Conservation (phyloP, 2,888 invertebrate genomes). For the Drosophila colorata region DNA sequence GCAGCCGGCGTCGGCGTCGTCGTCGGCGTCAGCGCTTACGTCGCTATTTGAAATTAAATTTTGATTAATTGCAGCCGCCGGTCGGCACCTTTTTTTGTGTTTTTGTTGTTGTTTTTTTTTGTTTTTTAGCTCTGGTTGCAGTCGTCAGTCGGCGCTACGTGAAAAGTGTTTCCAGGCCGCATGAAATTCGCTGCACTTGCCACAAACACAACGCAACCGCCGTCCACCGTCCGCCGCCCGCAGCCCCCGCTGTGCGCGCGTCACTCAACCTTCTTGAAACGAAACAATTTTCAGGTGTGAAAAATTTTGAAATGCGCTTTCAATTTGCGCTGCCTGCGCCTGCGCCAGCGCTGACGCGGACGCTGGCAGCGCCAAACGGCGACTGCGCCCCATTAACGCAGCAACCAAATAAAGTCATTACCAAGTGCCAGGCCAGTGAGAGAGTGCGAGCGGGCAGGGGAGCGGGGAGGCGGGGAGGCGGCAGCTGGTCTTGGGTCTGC, state of each 20-base stretch:
- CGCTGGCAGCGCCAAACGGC: not conserved
- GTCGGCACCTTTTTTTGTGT: constrained; percentile 57
- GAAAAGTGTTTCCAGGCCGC: constrained; percentile 72
- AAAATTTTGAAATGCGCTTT: constrained; percentile 80
- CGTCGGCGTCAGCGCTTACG: constrained; percentile 46
- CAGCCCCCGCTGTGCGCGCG: constrained; percentile 48
- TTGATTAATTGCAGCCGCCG: constrained; percentile 74
- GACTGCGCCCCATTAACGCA: constrained; percentile 73
- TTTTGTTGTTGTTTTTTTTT: not conserved
- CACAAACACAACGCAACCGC: constrained; percentile 21
- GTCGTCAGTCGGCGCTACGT: constrained; percentile 68
- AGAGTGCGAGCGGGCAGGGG: not conserved
- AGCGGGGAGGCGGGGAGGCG: not conserved
- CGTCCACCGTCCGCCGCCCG: constrained; percentile 12
- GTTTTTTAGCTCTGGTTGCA: constrained; percentile 25
- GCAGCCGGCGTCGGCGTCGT: constrained; percentile 9
- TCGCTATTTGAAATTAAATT: constrained; percentile 74
- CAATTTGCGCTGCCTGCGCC: constrained; percentile 73
- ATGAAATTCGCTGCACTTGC: constrained; percentile 74
- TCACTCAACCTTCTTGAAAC: constrained; percentile 59
- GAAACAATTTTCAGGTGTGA: constrained; percentile 79
- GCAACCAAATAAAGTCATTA: constrained; percentile 80
- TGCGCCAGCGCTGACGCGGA: constrained; percentile 3
- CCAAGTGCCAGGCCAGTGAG: constrained; percentile 58
- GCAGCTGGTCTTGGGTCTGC: not conserved